These are phyloP conservation scores for Lasioglossum pauxillum DNA, from an alignment of 2,888 invertebrate species.

Conservation along the genomic window DNA sequence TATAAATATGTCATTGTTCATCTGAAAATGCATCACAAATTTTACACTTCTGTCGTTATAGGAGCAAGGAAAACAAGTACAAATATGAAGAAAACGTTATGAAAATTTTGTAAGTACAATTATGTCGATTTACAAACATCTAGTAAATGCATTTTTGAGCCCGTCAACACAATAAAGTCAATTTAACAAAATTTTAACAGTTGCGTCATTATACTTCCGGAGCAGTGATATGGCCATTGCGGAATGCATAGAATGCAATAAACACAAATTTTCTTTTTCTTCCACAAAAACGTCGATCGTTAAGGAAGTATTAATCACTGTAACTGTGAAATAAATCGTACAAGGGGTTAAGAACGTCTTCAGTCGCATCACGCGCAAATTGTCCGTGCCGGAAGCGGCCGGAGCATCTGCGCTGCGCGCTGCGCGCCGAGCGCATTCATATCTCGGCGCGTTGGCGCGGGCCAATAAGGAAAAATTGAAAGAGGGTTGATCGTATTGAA, in stretches of 20 bases:
- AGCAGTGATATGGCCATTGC: neutral
- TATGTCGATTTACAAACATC: too few relatives aligned
- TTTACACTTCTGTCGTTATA: too few relatives aligned
- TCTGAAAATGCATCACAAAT: too few relatives aligned
- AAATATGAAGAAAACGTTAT: too few relatives aligned
- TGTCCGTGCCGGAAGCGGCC: neutral
- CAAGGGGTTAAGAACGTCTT: neutral
- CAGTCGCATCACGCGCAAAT: neutral
- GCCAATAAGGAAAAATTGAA: slow-evolving; percentile 31
- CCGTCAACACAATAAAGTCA: too few relatives aligned
- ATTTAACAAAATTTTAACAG: too few relatives aligned
- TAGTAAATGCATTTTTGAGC: too few relatives aligned
- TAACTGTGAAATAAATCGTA: neutral
- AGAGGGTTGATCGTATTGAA: slow-evolving; percentile 5
- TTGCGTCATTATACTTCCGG: too few relatives aligned
- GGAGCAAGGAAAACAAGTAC: too few relatives aligned
- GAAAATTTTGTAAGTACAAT: too few relatives aligned
- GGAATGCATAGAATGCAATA: too few relatives aligned
- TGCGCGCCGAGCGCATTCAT: neutral
- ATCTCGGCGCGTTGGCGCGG: neutral
- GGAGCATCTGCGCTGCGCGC: neutral
- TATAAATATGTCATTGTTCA: too few relatives aligned
- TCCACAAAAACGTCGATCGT: neutral
- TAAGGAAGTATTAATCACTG: neutral
- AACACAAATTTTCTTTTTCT: neutral